A percentile compares a stretch with the other conserved stretches of the same genome.
These are phyloP conservation scores for Himalopsyche tibetana DNA, from an alignment of 2,888 invertebrate genomes.

Conservation along the genomic window DNA sequence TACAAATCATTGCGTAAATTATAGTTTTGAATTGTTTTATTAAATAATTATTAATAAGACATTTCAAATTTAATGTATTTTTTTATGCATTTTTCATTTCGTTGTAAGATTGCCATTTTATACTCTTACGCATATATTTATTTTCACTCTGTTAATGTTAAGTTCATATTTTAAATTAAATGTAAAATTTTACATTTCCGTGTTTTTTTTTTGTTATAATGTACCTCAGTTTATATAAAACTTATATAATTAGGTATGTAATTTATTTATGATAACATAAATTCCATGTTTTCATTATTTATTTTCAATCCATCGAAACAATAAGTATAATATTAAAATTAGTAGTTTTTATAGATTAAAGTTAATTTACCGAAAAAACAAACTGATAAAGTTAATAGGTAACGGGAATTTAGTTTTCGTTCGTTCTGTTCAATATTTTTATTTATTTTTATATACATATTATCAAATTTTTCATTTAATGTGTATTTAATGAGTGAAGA, in stretches of 20 bases:
- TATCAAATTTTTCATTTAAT: background rate
- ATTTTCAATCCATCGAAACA: background rate
- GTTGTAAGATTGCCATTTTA: conserved; percentile 41
- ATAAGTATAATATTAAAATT: background rate
- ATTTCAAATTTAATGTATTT: too few species aligned
- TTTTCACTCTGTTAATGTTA: background rate
- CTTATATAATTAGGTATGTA: background rate
- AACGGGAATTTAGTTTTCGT: conserved; percentile 18
- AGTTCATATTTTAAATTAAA: background rate
- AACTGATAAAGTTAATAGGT: conserved; percentile 4
- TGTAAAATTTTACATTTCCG: background rate
- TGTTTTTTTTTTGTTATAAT: background rate
- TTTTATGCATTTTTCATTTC: conserved; percentile 9
- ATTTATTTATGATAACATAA: conserved; percentile 1
- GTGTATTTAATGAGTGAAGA: background rate
- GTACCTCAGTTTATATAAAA: background rate
- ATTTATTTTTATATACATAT: background rate
- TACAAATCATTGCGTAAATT: too few species aligned
- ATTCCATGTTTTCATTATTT: background rate
- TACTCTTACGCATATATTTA: conserved; percentile 23
- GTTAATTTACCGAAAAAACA: background rate
- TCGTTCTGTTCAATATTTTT: background rate
- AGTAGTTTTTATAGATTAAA: background rate
- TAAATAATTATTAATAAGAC: too few species aligned
- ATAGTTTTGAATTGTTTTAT: too few species aligned